Conservation (phyloP, 2,113 vertebrate genomes). For the Odontophorus gujanensis region DNA sequence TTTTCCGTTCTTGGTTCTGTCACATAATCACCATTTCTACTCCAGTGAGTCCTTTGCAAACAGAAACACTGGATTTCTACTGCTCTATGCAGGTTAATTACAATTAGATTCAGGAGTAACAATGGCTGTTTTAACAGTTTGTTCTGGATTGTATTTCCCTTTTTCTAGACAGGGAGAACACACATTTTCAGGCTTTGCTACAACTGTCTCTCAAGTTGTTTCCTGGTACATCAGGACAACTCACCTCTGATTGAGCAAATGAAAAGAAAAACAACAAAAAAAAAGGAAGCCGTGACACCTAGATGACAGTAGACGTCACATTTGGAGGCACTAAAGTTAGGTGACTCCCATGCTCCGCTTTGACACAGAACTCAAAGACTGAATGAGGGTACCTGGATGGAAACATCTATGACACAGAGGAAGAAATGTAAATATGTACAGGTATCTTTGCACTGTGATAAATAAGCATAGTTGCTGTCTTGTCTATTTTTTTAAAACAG, state of each 20-base stretch:
- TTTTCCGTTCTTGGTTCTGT: neutral
- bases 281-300: neutral
- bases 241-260: neutral
- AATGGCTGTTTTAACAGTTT: neutral
- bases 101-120: neutral
- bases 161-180: neutral
- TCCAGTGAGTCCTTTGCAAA: neutral
- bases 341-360: neutral
- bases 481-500: neutral
- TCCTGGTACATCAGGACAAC: neutral
- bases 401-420: neutral
- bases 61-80: neutral
- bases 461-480: neutral
- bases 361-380: rapidly evolving
- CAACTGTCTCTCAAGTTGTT: neutral
- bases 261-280: neutral
- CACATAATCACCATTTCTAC: neutral
- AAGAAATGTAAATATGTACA: neutral
- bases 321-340: neutral
- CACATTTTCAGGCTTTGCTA: neutral
- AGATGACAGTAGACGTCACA: neutral
- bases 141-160: neutral
- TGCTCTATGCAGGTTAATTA: neutral
- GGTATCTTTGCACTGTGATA: neutral
- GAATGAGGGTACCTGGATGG: neutral